phyloP scores from a whole-genome alignment of 2,113 vertebrate genomes.

The Apteryx mantelli region DNA sequence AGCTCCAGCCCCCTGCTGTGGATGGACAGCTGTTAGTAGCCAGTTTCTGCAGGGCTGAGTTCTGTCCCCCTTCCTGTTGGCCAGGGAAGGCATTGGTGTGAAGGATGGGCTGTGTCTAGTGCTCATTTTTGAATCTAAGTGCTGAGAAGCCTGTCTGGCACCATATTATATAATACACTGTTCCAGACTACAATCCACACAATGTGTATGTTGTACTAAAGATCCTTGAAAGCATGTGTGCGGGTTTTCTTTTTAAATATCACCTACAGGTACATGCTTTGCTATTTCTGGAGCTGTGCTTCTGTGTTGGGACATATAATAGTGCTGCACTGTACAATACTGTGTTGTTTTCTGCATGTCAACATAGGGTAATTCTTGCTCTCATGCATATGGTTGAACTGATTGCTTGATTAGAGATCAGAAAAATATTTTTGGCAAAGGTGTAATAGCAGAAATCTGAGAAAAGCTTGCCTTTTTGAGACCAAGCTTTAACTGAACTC shows the following conservation, averaged over 20 bases:
- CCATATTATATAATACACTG: not conserved
- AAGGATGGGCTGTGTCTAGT: not conserved
- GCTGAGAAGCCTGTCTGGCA: constrained; percentile 31
- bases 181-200: constrained; percentile 15
- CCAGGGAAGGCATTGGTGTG: not conserved
- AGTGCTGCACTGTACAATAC: not conserved
- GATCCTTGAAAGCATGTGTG: not conserved
- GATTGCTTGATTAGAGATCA: constrained; percentile 23
- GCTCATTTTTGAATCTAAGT: not conserved
- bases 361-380: not conserved
- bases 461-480: not conserved
- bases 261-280: constrained; percentile 13
- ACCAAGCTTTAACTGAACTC: not conserved
- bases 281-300: constrained; percentile 11
- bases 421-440: constrained; percentile 29
- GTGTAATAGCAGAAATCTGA: not conserved
- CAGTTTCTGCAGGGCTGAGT: not conserved
- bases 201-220: constrained; percentile 37
- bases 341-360: not conserved
- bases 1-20: not conserved
- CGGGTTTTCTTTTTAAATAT: constrained; percentile 40
- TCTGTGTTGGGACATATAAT: not conserved
- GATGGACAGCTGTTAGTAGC: not conserved
- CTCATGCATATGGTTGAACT: not conserved
- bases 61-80: not conserved